Conservation (phyloP, 1,140 invertebrate species). For the Lethrus apterus region DNA sequence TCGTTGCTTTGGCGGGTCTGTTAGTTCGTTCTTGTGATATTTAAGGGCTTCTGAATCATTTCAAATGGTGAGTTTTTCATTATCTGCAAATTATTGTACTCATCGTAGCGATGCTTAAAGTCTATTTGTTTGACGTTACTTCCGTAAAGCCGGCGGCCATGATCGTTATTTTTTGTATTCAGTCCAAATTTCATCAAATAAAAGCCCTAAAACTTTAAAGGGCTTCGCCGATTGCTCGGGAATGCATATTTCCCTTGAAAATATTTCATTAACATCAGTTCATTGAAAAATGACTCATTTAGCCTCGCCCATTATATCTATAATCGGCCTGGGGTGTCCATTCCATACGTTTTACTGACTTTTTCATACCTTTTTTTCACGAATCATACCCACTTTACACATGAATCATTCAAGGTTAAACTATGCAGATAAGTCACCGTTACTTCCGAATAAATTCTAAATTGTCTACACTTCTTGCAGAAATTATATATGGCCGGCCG, state of each 20-base stretch:
- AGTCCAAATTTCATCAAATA: neutral
- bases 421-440: too few species aligned
- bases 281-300: conserved; percentile 14
- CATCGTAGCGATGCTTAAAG: too few species aligned
- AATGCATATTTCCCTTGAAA: too few species aligned
- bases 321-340: conserved; percentile 2
- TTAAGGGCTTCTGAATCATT: conserved; percentile 31
- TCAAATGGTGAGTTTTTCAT: conserved; percentile 36
- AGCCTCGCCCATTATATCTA: conserved; percentile 18
- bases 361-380: conserved; percentile 6
- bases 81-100: neutral
- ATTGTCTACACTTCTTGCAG: too few species aligned
- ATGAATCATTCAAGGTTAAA: conserved; percentile 10
- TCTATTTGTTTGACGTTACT: conserved; percentile 3
- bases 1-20: conserved; percentile 31
- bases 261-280: conserved; percentile 1
- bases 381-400: conserved; percentile 3
- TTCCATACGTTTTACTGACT: conserved; percentile 7
- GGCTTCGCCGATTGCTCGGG: too few species aligned
- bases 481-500: conserved; percentile 16
- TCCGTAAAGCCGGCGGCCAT: conserved; percentile 25
- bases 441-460: too few species aligned
- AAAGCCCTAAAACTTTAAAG: neutral
- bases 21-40: conserved; percentile 32
- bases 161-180: conserved; percentile 3